Evolutionary conservation across 1,140 invertebrate genomes (phyloP), one percentile per base, ranked within the genome.

Genomic region (Stegodyphus mimosarum): DNA sequence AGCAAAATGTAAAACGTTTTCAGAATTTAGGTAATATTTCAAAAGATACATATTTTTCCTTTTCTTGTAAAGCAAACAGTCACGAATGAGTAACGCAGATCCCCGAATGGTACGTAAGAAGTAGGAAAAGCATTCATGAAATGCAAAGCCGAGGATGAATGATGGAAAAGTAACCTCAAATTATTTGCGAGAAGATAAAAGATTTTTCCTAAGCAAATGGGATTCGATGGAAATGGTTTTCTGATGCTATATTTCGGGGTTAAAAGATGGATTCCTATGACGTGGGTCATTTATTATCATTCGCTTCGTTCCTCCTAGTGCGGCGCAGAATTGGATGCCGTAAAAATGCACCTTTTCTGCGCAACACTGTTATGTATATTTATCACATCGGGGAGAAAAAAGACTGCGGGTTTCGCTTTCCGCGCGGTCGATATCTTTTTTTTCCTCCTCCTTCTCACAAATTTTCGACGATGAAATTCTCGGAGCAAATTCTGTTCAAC

Each of bases 151-250:
- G 51, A 17, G 52, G 52, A 84, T 75, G 81, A 84, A 70, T 70
- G 72, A 84, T 84, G 81, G 73, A 4, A 69, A 76, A 11, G 51
- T 55, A 84, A 76, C 81, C 81, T 84, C 81, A 84, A 84, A 84
- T 84, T 84, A 84, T 84, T 84, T 84, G 81, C 63, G 64, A 75
- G 72, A 84, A 84, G 81, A 84, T 84, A 84, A 84, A 84, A 84
- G 81, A 84, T 84, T 84, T 18, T 15, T 69, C 49, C 72, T 84
- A 75, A 84, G 81, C 81, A 84, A 84, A 84, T 84, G 81, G 81
- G 81, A 84, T 84, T 84, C 81, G 81, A 84, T 84, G 71, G 81
- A 84, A 84, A 84, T 84, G 81, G 81, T 84, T 84, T 84, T 84
- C 81, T 84, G 81, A 84, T 84, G 81, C 81, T 18, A 84, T 84